Base-by-base conservation (phyloP, 2,113 vertebrate species). In the Pleuronectes platessa region DNA sequence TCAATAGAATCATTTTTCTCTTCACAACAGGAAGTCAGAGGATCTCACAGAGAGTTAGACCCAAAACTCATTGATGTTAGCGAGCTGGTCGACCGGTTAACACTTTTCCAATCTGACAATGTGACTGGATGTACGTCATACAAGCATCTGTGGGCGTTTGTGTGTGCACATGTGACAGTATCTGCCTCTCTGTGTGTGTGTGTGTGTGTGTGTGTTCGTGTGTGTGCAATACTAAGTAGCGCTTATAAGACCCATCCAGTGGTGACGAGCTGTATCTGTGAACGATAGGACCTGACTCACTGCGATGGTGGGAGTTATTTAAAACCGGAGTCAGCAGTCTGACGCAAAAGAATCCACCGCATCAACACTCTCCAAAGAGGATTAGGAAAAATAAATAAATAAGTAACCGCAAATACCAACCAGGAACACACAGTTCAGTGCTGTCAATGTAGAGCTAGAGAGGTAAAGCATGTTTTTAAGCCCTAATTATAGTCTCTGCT, bases 231-330 rank as follows among this genome's bases (percentile, higher is more conserved):
- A 54, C 69, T 61, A 59, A 84, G 76, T 23, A 71, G 71, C 79
- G 65, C 64, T 54, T 74, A 84, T 84, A 82, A 84, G 76, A 81
- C 67, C 78, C 78, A 81, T 79, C 82, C 89, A 89, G 86, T 78
- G 82, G 78, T 81, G 88, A 88, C 27, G 61, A 80, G 81, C 85
- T 56, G 56, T 74, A 76, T 76, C 86, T 81, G 83, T 67, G 78
- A 89, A 88, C 55, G 87, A 77, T 53, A 72, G 86, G 85, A 87
- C 88, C 86, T 90, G 88, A 93, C 89, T 93, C 91, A 91, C 87
- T 35, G 79, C 18, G 72, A 86, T 84, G 89, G 90, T 87, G 85
- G 74, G 87, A 86, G 89, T 90, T 94, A 95, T 95, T 93, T 92
- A 89, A 92, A 93, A 89, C 85, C 78, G 53, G 68, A 91, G 80